A percentile compares a stretch with the other conserved stretches of the same genome.
Evolutionary conservation across 2,888 invertebrate genomes (phyloP).

Genomic region (Lasioglossum lativentre): DNA sequence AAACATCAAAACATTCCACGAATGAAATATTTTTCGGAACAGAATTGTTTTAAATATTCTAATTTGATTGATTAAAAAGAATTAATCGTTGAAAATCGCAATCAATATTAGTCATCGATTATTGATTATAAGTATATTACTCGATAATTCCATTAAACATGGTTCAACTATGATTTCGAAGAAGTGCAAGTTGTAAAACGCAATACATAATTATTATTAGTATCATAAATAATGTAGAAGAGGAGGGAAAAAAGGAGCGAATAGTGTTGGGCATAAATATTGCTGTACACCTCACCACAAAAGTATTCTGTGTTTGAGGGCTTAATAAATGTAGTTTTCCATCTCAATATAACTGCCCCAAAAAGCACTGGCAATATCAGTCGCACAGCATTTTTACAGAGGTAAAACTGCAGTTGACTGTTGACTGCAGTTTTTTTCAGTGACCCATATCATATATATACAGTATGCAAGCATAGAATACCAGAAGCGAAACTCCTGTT

Average conservation of each 20-base stretch:
- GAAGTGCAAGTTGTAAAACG: conserved; percentile 1
- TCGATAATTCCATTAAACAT: not conserved
- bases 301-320: not conserved
- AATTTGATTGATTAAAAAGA: not conserved
- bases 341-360: not conserved
- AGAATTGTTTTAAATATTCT: not conserved
- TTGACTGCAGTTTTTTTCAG: conserved; percentile 1
- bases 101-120: not conserved
- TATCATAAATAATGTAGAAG: not conserved
- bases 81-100: not conserved
- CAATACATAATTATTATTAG: conserved; percentile 10
- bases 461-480: not conserved
- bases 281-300: conserved; percentile 2
- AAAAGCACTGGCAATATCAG: conserved; percentile 3
- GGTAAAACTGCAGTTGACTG: not conserved
- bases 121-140: not conserved
- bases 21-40: not conserved
- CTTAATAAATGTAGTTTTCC: not conserved
- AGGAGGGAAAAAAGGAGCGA: not conserved
- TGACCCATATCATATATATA: not conserved
- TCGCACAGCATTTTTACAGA: conserved; percentile 6
- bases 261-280: not conserved
- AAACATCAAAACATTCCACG: conserved; percentile 1
- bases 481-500: not conserved
- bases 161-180: conserved; percentile 1